These are phyloP conservation scores for Lonchura striata DNA, from an alignment of 2,113 vertebrate genomes.

Conservation along the genomic window DNA sequence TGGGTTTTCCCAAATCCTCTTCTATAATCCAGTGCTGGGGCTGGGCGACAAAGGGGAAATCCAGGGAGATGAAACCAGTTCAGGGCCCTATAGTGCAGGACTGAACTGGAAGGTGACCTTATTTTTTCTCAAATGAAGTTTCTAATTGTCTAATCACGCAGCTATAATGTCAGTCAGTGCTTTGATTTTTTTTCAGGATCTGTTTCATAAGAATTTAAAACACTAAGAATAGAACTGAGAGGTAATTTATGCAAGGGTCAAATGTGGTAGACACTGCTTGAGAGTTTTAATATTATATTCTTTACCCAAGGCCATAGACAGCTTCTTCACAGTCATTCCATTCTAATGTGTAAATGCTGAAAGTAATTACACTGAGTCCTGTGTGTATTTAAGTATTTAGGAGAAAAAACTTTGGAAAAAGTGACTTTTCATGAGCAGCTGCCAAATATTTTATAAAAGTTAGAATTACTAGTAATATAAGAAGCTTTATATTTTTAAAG, in stretches of 20 bases:
- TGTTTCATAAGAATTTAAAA: neutral
- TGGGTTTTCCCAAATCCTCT: neutral
- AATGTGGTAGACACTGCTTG: neutral
- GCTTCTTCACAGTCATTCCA: slow-evolving; percentile 50
- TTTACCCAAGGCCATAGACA: slow-evolving; percentile 36
- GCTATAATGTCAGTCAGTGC: neutral
- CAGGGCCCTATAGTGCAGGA: neutral
- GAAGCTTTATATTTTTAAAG: neutral
- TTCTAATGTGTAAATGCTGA: slow-evolving; percentile 54
- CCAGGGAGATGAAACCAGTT: neutral
- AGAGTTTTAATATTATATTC: neutral
- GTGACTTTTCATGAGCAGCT: neutral
- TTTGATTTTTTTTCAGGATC: neutral
- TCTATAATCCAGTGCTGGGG: neutral
- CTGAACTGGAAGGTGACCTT: neutral
- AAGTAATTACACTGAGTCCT: slow-evolving; percentile 25
- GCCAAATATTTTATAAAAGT: slow-evolving; percentile 26
- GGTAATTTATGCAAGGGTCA: neutral
- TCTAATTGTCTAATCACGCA: neutral
- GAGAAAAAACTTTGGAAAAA: slow-evolving; percentile 28
- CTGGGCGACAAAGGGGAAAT: neutral
- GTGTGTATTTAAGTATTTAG: slow-evolving; percentile 37
- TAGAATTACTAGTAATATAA: neutral
- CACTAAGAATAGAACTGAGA: neutral
- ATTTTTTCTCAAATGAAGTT: neutral